These are phyloP conservation scores for Caretta caretta DNA, from an alignment of 2,113 vertebrate genomes.

Conservation along the genomic window DNA sequence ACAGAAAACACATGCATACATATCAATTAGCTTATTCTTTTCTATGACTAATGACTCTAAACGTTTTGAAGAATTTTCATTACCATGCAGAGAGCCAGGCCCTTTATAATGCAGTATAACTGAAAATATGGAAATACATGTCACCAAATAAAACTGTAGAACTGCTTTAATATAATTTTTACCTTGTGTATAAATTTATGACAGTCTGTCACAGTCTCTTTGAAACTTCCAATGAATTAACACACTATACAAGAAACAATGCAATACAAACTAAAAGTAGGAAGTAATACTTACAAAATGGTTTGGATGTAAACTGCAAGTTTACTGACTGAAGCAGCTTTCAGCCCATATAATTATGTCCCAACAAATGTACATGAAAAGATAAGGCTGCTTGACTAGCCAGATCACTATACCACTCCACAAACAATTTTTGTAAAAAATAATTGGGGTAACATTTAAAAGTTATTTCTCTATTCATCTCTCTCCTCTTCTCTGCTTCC, in stretches of 20 bases:
- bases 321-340: neutral
- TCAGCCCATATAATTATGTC: neutral
- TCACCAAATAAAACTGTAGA: neutral
- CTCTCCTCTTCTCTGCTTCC: neutral
- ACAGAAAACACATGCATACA: conserved; percentile 18
- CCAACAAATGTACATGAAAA: neutral
- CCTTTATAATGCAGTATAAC: neutral
- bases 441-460: fast-evolving
- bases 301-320: conserved; percentile 43
- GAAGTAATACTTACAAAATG: conserved; percentile 73
- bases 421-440: neutral
- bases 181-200: neutral
- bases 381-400: neutral
- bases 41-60: neutral
- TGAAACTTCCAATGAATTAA: conserved; percentile 25
- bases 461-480: neutral
- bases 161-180: neutral
- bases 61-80: neutral
- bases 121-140: conserved; percentile 3
- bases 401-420: neutral
- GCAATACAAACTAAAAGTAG: conserved; percentile 1
- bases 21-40: neutral
- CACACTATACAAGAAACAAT: conserved; percentile 35
- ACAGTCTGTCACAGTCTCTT: neutral
- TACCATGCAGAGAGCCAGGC: neutral